A percentile compares a stretch with the other conserved stretches of the same genome.
Conservation (phyloP, 2,888 invertebrate genomes). For the Galerucella calmariensis region DNA sequence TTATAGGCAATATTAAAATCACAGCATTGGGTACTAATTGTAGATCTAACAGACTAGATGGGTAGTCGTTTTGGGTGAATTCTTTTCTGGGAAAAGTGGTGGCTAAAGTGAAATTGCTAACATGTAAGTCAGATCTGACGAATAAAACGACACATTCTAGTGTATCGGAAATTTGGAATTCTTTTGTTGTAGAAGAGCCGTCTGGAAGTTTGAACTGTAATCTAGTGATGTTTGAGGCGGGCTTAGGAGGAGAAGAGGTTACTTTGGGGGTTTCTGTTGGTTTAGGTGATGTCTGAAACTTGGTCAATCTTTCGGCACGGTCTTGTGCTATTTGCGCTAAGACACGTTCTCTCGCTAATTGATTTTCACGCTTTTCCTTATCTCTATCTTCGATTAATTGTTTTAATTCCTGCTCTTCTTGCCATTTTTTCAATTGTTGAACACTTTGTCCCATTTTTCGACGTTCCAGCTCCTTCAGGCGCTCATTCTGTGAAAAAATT, state of each 20-base stretch:
- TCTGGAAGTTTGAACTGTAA: constrained; percentile 90
- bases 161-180: constrained; percentile 76
- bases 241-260: constrained; percentile 29
- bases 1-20: constrained; percentile 76
- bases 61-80: constrained; percentile 69
- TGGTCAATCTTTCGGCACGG: constrained; percentile 74
- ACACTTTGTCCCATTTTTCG: constrained; percentile 79
- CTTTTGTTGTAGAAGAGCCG: constrained; percentile 78
- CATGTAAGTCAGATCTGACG: constrained; percentile 59
- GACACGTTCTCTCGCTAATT: constrained; percentile 80
- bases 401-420: constrained; percentile 79
- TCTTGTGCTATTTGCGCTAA: constrained; percentile 88
- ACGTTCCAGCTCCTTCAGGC: constrained; percentile 74
- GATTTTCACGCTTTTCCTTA: constrained; percentile 81
- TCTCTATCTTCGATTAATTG: constrained; percentile 78
- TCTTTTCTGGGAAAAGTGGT: constrained; percentile 82
- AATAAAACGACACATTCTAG: constrained; percentile 69
- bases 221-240: constrained; percentile 68
- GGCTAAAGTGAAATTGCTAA: constrained; percentile 76
- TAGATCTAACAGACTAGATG: constrained; percentile 72
- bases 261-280: constrained; percentile 23
- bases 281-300: constrained; percentile 46
- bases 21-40: constrained; percentile 81
- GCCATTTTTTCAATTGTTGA: constrained; percentile 77
- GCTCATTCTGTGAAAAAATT: constrained; percentile 55